A percentile compares a stretch with the other conserved stretches of the same genome.
Conservation (phyloP, 2,888 invertebrate species). For the Harpagoxenus sublaevis region DNA sequence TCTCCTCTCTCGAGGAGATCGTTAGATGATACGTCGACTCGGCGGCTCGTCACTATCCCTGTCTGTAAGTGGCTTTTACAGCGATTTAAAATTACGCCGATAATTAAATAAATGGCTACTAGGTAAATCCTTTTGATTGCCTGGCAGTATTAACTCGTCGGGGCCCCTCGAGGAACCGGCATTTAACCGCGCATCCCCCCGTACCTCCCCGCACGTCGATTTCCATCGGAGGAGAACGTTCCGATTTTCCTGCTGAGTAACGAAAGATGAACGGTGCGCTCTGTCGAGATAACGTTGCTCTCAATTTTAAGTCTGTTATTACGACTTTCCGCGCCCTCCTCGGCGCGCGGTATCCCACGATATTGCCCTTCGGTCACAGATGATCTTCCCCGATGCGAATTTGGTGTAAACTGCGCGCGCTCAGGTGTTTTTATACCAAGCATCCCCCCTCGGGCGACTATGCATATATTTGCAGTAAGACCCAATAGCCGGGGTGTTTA, state of each 20-base stretch:
- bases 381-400: constrained; percentile 13
- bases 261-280: constrained; percentile 64
- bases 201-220: constrained; percentile 6
- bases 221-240: constrained; percentile 31
- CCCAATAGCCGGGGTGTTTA: background rate
- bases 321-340: constrained; percentile 39
- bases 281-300: constrained; percentile 4
- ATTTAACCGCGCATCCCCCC: constrained; percentile 40
- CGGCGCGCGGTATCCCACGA: constrained; percentile 13
- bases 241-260: constrained; percentile 74
- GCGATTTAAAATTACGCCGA: constrained; percentile 58
- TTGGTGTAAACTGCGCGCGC: background rate
- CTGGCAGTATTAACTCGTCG: constrained; percentile 66
- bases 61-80: constrained; percentile 47
- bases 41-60: constrained; percentile 9
- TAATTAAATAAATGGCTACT: constrained; percentile 63
- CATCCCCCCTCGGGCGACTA: background rate
- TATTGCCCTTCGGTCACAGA: constrained; percentile 11
- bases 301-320: constrained; percentile 45
- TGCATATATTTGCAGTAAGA: constrained; percentile 10
- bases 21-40: constrained; percentile 40
- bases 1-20: constrained; percentile 33
- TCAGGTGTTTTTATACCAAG: background rate
- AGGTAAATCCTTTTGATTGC: constrained; percentile 66
- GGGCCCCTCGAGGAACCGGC: constrained; percentile 41